These are phyloP conservation scores for Bos javanicus DNA, from an alignment of 2,113 vertebrate species.

Conservation along the genomic window DNA sequence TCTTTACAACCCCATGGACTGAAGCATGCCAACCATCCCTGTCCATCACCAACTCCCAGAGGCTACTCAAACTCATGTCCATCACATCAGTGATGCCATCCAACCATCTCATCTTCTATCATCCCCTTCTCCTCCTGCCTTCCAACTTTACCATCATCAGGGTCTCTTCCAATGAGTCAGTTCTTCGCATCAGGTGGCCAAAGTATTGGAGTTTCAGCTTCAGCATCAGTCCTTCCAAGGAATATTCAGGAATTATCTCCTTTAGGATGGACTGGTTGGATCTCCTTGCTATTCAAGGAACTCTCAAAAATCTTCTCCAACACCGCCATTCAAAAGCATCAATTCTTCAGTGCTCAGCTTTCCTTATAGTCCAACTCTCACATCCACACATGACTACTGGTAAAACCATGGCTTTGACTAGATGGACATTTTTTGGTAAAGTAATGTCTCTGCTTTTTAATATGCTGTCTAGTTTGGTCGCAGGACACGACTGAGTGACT, in stretches of 20 bases:
- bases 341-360: background rate
- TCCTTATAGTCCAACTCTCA: background rate
- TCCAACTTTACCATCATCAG: background rate
- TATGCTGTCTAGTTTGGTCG: background rate
- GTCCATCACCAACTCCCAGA: background rate
- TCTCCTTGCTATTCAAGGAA: background rate
- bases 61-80: background rate
- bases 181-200: background rate
- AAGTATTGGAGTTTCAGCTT: background rate
- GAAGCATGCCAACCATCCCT: rapidly evolving
- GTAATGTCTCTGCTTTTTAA: background rate
- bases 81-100: background rate
- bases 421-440: background rate
- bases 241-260: background rate
- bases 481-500: too few relatives aligned
- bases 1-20: background rate
- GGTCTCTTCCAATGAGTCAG: background rate
- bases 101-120: background rate
- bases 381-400: background rate
- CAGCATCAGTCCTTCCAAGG: background rate
- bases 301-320: background rate
- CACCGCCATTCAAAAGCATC: background rate
- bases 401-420: background rate
- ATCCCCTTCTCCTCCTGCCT: background rate
- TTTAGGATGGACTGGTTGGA: background rate